Percentiles rank a stretch among this genome's conserved stretches.
Evolutionary conservation across 2,113 vertebrate genomes (phyloP).

Genomic region (Anolis sagrei): DNA sequence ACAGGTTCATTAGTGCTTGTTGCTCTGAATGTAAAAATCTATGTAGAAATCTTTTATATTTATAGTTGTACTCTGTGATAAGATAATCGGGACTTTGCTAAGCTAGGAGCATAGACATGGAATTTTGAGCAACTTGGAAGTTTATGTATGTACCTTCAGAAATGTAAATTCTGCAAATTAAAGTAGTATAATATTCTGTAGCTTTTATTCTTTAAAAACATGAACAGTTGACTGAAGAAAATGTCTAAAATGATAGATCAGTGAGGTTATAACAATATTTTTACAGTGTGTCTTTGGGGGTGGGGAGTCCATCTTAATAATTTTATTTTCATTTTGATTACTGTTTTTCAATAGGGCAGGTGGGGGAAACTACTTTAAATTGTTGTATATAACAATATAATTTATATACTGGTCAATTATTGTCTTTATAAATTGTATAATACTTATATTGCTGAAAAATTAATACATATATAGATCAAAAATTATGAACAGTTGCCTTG

Average conservation of each 20-base stretch:
- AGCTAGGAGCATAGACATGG: neutral
- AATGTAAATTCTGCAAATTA: constrained; percentile 18
- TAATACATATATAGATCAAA: too few species aligned
- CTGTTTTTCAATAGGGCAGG: too few species aligned
- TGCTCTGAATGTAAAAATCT: neutral
- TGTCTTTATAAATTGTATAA: too few species aligned
- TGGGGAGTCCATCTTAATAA: too few species aligned
- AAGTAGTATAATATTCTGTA: constrained; percentile 1
- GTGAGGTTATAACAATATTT: too few species aligned
- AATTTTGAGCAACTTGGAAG: constrained; percentile 4
- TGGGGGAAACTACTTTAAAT: too few species aligned
- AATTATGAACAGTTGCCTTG: accelerated
- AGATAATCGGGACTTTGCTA: neutral
- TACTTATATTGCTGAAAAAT: too few species aligned
- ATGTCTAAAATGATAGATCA: too few species aligned
- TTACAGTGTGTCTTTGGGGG: too few species aligned
- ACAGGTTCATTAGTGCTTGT: neutral
- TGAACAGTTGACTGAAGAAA: neutral
- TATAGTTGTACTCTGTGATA: neutral
- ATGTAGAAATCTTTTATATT: constrained; percentile 7
- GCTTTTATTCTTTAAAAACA: neutral
- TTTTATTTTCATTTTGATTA: too few species aligned
- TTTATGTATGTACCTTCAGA: constrained; percentile 8
- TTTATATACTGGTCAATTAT: too few species aligned
- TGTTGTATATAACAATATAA: too few species aligned